Percentiles rank a stretch among this genome's conserved stretches.
phyloP scores from a whole-genome alignment of 2,113 vertebrate genomes.

The Rhegmatorhina hoffmannsi region DNA sequence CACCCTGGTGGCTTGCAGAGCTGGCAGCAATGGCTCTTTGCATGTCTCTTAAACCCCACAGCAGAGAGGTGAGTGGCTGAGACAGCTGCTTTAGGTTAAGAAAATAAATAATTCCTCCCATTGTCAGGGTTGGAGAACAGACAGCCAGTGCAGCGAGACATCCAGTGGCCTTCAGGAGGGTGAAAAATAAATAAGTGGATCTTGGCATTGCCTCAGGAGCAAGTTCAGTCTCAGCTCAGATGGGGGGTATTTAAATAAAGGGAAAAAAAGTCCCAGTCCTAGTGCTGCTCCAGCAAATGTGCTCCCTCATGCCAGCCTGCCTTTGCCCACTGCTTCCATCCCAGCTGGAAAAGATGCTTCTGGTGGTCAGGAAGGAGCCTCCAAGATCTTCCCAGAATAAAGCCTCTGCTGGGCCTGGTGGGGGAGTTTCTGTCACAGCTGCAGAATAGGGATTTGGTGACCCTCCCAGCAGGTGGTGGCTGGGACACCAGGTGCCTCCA shows the following conservation, averaged over 20 bases:
- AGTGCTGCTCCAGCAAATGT: neutral
- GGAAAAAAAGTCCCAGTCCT: neutral
- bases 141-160: conserved; percentile 15
- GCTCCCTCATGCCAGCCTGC: neutral
- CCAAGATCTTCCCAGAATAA: neutral
- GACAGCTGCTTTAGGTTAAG: conserved; percentile 36
- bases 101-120: conserved; percentile 71
- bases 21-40: neutral
- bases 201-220: neutral
- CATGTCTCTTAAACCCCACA: neutral
- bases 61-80: neutral
- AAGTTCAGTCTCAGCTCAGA: conserved; percentile 27
- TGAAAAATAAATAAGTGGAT: conserved; percentile 66
- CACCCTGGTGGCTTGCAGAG: neutral
- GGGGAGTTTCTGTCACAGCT: neutral
- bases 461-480: neutral
- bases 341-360: neutral
- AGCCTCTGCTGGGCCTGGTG: neutral
- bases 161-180: conserved; percentile 20
- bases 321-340: neutral
- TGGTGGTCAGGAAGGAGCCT: neutral
- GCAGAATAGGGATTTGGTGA: neutral
- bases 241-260: conserved; percentile 35
- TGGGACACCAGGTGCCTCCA: neutral
- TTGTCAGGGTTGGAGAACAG: neutral